These are phyloP conservation scores for Engystomops pustulosus DNA, from an alignment of 2,113 vertebrate genomes.

Conservation along the genomic window DNA sequence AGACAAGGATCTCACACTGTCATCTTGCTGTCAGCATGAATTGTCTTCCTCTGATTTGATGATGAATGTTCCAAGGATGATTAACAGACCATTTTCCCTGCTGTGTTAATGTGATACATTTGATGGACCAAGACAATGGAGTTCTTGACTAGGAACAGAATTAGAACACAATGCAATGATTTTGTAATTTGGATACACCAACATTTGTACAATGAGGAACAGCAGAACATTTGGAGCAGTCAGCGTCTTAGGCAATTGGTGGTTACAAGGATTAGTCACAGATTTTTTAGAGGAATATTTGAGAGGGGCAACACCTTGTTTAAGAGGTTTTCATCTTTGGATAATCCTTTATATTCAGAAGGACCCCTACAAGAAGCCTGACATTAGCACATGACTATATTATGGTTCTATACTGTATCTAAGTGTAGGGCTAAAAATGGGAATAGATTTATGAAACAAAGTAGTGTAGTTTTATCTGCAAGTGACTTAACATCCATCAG, in stretches of 20 bases:
- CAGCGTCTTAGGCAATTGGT: not conserved
- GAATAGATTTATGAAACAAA: too few relatives aligned
- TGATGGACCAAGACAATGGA: not conserved
- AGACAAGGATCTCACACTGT: slow-evolving; percentile 20
- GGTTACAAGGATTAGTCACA: not conserved
- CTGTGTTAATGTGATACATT: not conserved
- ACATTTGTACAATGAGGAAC: not conserved
- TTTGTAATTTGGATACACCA: not conserved
- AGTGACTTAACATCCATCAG: too few relatives aligned
- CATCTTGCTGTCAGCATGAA: slow-evolving; percentile 44
- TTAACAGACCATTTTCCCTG: slow-evolving; percentile 20
- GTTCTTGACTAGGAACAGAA: not conserved
- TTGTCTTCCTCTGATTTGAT: slow-evolving; percentile 26
- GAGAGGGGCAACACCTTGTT: not conserved
- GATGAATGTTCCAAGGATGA: slow-evolving; percentile 25
- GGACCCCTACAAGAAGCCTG: not conserved
- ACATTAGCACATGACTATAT: not conserved
- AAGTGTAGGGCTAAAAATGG: not conserved
- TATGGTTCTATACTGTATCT: not conserved
- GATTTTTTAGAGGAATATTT: not conserved
- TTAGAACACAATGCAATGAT: not conserved
- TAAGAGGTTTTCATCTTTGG: too few relatives aligned
- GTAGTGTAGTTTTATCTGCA: too few relatives aligned
- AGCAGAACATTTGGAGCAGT: not conserved
- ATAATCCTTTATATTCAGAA: too few relatives aligned